Base-by-base conservation (phyloP, 2,797 vertebrate species). In the Brachyrhaphis roseni region DNA sequence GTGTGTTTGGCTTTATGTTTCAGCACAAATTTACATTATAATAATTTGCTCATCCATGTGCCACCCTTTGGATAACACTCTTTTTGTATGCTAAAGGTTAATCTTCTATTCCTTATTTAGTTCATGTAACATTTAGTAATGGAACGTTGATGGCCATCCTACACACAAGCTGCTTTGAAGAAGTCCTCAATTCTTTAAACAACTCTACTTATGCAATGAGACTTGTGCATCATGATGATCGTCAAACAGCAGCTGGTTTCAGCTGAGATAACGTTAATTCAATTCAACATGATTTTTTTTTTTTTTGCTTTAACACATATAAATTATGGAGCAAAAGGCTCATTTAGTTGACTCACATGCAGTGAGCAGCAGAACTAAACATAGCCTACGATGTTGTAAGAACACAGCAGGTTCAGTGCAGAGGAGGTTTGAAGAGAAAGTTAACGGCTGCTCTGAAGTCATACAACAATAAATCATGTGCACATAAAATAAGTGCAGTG, bases 301-400 rank as follows among this genome's bases (percentile, higher is more conserved):
- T 18, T 28, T 34, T 34, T 89, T 79, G 78, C 84, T 91, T 83
- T 80, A 74, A 91, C 82, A 78, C 26, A 78, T 83, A 88, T 91
- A 76, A 93, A 93, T 92, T 87, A 88, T 90, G 76, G 64, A 90
- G 86, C 57, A 55, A 83, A 84, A 77, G 53, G 57, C 74, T 64
- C 72, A 85, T 36, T 85, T 76, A 81, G 82, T 82, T 84, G 74
- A 81, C 89, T 82, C 45, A 72, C 79, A 68, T 80, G 72, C 76
- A 71, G 26, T 80, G 81, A 74, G 81, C 80, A 72, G 81, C 82
- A 79, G 84, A 87, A 79, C 88, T 88, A 92, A 93, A 92, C 72
- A 89, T 83, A 88, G 74, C 70, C 76, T 49, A 75, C 53, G 74
- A 51, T 78, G 75, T 76, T 78, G 64, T 64, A 80, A 83, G 85